Conservation (phyloP, 1,140 invertebrate species). For the Watersipora subatra region DNA sequence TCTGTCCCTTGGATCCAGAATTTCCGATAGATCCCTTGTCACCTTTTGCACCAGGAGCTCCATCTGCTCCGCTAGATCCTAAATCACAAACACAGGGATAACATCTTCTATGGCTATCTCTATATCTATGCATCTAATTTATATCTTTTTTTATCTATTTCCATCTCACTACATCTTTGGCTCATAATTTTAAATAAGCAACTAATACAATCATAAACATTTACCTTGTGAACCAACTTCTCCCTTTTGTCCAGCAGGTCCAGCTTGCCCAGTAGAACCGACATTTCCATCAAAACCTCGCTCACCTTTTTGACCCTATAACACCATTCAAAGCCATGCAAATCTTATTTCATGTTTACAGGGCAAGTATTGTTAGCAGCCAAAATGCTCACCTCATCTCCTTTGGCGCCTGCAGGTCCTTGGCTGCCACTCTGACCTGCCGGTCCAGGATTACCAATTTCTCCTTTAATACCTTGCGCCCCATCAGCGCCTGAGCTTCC, state of each 20-base stretch:
- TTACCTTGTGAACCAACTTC: not conserved
- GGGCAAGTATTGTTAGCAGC: too few species aligned
- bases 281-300: not conserved
- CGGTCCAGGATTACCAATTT: constrained; percentile 6
- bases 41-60: not conserved
- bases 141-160: too few species aligned
- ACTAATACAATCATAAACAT: too few species aligned
- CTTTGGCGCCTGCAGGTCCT: constrained; percentile 1
- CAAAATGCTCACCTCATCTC: constrained; percentile 4
- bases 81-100: too few species aligned
- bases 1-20: not conserved
- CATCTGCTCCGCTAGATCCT: not conserved
- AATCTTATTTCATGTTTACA: too few species aligned
- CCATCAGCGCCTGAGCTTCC: constrained; percentile 3
- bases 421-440: not conserved
- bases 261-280: not conserved
- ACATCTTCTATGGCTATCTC: too few species aligned
- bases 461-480: not conserved
- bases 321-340: too few species aligned
- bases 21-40: not conserved
- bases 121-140: too few species aligned
- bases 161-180: too few species aligned
- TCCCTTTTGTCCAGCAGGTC: not conserved
- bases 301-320: not conserved
- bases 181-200: too few species aligned